These are phyloP conservation scores for Lasioglossum leucozonium DNA, from an alignment of 2,888 invertebrate species.

Conservation along the genomic window DNA sequence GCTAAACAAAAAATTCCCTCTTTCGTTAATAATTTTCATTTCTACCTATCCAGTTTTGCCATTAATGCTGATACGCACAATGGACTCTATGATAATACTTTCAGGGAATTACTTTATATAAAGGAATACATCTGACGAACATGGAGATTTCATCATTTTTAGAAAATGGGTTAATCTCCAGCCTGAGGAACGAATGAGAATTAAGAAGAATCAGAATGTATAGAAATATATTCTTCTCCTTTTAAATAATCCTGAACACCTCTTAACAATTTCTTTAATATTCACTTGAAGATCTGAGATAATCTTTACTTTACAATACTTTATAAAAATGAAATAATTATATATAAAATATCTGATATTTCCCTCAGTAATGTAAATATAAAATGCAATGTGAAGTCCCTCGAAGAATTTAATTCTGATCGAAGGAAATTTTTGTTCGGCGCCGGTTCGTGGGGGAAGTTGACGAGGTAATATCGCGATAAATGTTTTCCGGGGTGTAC, in stretches of 20 bases:
- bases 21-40: not conserved
- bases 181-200: not conserved
- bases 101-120: not conserved
- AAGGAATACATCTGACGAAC: not conserved
- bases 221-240: not conserved
- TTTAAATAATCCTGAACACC: no score
- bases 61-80: not conserved
- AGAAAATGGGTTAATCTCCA: not conserved
- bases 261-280: not conserved
- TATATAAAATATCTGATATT: not conserved
- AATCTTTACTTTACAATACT: no score
- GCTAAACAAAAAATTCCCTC: not conserved
- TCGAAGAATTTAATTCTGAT: not conserved
- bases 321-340: no score
- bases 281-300: not conserved
- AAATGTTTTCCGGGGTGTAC: not conserved
- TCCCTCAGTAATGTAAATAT: not conserved
- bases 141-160: not conserved
- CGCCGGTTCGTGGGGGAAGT: not conserved
- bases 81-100: not conserved
- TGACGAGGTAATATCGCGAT: constrained; percentile 6
- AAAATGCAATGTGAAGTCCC: not conserved
- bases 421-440: not conserved
- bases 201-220: not conserved
- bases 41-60: not conserved